Evolutionary conservation across 2,113 vertebrate genomes (phyloP).

Genomic region (Pollachius pollachius): DNA sequence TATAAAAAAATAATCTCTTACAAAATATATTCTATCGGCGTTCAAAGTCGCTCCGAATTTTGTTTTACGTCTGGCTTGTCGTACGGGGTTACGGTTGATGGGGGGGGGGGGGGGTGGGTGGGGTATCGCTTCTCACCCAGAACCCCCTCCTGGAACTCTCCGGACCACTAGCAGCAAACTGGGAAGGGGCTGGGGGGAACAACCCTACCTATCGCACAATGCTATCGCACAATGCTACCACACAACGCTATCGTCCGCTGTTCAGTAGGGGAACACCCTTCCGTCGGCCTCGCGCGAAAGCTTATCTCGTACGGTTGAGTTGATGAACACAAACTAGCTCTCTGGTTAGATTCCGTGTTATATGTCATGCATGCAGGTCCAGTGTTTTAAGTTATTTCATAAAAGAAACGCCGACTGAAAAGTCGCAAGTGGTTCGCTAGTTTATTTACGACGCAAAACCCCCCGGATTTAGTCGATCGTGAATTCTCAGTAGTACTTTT

Average conservation of each 20-base stretch:
- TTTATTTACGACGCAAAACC: conserved; percentile 29
- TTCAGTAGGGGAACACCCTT: conserved; percentile 57
- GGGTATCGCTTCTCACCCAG: too few species aligned
- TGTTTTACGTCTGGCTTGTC: conserved; percentile 65
- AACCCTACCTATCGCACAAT: conserved; percentile 43
- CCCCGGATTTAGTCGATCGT: conserved; percentile 68
- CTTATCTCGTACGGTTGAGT: too few species aligned
- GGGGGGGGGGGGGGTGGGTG: too few species aligned
- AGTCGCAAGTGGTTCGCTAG: background rate
- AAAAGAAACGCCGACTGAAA: background rate
- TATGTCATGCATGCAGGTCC: conserved; percentile 71
- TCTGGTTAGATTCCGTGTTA: conserved; percentile 25
- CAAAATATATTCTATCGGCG: conserved; percentile 90
- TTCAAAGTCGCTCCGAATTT: conserved; percentile 73
- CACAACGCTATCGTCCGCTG: conserved; percentile 50
- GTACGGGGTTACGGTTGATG: conserved; percentile 16
- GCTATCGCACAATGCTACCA: too few species aligned
- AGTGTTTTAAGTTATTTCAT: conserved; percentile 54
- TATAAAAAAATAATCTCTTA: conserved; percentile 99
- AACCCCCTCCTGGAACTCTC: conserved; percentile 48
- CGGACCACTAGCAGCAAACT: conserved; percentile 90
- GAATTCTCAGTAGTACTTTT: conserved; percentile 79
- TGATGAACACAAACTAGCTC: conserved; percentile 13
- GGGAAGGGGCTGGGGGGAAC: conserved; percentile 51
- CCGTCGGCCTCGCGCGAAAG: background rate